A percentile compares a stretch with the other conserved stretches of the same genome.
Evolutionary conservation across 2,797 vertebrate genomes (phyloP).

Genomic region (Sebastes vulpes): DNA sequence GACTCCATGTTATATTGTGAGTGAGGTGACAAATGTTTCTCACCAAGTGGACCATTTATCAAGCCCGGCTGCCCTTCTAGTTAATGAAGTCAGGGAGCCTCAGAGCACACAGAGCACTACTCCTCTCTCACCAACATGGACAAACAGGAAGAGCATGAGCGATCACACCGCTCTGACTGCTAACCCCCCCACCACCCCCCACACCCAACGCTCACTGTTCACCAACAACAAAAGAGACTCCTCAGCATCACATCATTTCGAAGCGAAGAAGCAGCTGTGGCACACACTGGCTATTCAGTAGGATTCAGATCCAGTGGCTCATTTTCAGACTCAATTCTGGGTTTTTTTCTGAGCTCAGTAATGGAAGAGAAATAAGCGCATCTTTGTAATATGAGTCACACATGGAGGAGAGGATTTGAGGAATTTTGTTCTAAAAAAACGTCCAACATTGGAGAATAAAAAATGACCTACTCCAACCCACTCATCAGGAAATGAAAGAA

Average conservation of each 20-base stretch:
- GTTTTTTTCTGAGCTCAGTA: background rate
- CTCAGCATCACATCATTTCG: constrained; percentile 1
- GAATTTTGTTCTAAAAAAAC: background rate
- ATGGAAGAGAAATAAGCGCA: constrained; percentile 3
- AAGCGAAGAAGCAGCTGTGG: constrained; percentile 23
- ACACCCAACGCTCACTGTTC: background rate
- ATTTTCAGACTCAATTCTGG: background rate
- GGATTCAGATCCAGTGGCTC: background rate
- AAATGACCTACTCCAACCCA: background rate
- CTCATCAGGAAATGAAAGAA: constrained; percentile 1
- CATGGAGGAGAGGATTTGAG: background rate
- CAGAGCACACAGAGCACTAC: constrained; percentile 30
- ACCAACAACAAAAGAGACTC: constrained; percentile 19
- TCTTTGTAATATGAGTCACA: constrained; percentile 7
- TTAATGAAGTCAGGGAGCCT: constrained; percentile 68
- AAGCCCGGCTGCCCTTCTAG: constrained; percentile 35
- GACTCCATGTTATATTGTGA: background rate
- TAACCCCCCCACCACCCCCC: background rate
- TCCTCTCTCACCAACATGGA: constrained; percentile 31
- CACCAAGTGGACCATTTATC: constrained; percentile 51
- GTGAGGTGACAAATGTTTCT: constrained; percentile 51
- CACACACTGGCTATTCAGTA: background rate
- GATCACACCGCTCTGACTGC: background rate
- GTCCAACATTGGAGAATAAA: background rate
- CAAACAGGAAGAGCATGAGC: constrained; percentile 44